Base-by-base conservation (phyloP, 2,888 invertebrate species). In the Lepidonotus clava region DNA sequence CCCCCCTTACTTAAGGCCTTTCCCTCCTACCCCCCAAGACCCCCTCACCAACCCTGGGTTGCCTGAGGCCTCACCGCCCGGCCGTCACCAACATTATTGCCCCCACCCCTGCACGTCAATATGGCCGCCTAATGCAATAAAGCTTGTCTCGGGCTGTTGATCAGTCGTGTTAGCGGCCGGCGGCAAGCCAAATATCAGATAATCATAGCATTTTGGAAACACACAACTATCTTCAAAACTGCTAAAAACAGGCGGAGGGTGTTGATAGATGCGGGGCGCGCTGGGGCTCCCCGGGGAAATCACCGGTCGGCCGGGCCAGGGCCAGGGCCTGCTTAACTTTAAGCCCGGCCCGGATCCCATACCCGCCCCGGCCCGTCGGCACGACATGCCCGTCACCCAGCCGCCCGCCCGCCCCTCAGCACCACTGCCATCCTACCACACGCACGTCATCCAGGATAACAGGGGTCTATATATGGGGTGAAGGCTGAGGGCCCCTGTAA, bases 151-250 rank as follows among this genome's bases (percentile, higher is more conserved):
- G 24, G n/a, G n/a, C 28, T 61, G 61, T 61, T 61, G 61, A 61
- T 61, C 61, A 61, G 61, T 11, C 61, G 28, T 61, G 61, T 61
- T 61, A 11, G n/a, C 61, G 28, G 61, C 61, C 61, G 61, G 28
- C 61, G 61, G 61, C 61, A 61, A 61, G 61, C 61, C 61, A 61
- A 61, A 61, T 61, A 61, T 61, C 61, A 61, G 61, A 61, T 61
- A 61, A 61, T 61, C 61, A 61, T 61, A 61, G 61, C 61, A 61
- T 61, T 61, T 61, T 61, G 61, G 61, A 61, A 61, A 61, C 61
- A 61, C 61, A 61, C 61, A 61, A 61, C 61, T 61, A 61, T 61
- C 61, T 61, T 61, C 61, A 61, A 61, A 61, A 61, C 61, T 61
- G 61, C 61, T 61, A 61, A 61, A 61, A 61, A 61, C 61, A 61